Evolutionary conservation across 2,113 vertebrate species (phyloP).

Genomic region (Mastomys coucha): DNA sequence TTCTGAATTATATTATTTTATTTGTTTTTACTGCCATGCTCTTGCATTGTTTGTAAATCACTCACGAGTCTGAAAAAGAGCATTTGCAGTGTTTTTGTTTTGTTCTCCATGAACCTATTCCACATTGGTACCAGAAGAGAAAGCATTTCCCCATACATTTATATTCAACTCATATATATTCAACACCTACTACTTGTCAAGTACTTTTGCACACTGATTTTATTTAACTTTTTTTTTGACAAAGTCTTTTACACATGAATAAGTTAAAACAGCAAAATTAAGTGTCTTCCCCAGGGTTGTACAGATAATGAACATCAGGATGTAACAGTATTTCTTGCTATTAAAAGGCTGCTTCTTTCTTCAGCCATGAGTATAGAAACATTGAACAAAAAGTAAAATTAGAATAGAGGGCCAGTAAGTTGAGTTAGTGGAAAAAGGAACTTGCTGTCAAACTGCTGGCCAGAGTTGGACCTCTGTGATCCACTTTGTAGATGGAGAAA

Average conservation of each 20-base stretch:
- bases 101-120: background rate
- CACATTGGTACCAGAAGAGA: constrained; percentile 10
- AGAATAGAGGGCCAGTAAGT: background rate
- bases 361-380: background rate
- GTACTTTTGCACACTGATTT: constrained; percentile 14
- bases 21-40: constrained; percentile 45
- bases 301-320: constrained; percentile 7
- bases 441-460: background rate
- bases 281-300: constrained; percentile 5
- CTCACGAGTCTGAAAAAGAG: background rate
- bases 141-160: constrained; percentile 41
- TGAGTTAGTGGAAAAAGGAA: background rate
- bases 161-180: constrained; percentile 14
- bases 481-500: background rate
- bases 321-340: background rate
- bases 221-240: constrained; percentile 43
- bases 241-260: background rate
- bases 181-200: background rate
- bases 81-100: constrained; percentile 8
- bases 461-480: too few relatives aligned
- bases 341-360: background rate
- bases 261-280: constrained; percentile 45
- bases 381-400: background rate
- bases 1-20: constrained; percentile 4
- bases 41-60: constrained; percentile 38